Conservation (phyloP, 92 coral and sea anemone species). For the Epizoanthus illoricatus region DNA sequence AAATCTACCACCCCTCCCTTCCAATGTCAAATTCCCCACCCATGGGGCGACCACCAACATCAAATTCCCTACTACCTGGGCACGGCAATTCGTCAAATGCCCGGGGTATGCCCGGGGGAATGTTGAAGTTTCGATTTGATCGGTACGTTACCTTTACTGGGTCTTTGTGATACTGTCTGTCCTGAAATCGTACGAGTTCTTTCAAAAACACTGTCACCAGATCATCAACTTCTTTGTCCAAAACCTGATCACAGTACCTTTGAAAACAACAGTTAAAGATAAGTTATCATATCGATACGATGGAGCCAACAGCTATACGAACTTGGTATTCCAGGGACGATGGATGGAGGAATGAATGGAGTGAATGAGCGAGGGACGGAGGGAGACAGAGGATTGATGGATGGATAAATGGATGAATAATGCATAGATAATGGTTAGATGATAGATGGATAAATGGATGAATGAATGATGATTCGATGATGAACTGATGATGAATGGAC, state of each 20-base stretch:
- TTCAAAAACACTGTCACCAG: conserved; percentile 72
- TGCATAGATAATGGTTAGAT: not conserved
- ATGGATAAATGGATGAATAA: not conserved
- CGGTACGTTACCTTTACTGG: conserved; percentile 78
- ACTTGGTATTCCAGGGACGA: not conserved
- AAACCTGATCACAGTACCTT: conserved; percentile 92
- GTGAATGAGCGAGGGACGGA: not conserved
- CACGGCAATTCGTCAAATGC: too few species aligned
- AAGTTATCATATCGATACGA: too few species aligned
- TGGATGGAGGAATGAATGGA: not conserved
- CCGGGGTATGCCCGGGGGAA: too few species aligned
- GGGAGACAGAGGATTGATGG: not conserved
- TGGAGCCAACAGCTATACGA: not conserved
- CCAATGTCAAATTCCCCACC: too few species aligned
- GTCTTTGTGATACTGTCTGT: conserved; percentile 88
- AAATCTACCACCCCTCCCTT: too few species aligned
- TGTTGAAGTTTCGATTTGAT: not conserved
- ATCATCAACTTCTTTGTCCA: conserved; percentile 83
- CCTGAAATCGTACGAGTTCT: conserved; percentile 92
- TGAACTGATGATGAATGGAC: not conserved
- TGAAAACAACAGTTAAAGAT: not conserved
- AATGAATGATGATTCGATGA: too few species aligned
- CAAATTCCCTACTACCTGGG: too few species aligned
- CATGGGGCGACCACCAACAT: too few species aligned
- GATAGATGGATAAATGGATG: not conserved